These are phyloP conservation scores for Ptilorrhoa leucosticta DNA, from an alignment of 2,113 vertebrate genomes.

Conservation along the genomic window DNA sequence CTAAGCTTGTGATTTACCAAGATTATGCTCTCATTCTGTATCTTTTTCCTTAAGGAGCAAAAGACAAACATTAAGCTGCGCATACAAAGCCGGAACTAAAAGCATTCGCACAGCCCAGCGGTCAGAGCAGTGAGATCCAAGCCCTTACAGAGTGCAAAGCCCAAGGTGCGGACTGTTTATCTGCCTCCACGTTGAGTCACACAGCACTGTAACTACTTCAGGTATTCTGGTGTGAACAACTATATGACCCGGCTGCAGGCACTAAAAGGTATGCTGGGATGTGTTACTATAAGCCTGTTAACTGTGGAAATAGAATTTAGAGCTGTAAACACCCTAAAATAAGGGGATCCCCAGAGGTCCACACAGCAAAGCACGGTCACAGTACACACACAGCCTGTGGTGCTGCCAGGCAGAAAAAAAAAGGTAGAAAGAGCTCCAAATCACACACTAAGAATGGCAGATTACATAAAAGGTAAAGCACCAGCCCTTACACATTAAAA, in stretches of 20 bases:
- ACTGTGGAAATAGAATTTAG: rapidly evolving
- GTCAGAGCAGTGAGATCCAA: rapidly evolving
- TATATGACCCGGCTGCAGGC: rapidly evolving
- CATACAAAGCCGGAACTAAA: background rate
- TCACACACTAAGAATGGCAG: rapidly evolving
- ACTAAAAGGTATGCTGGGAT: rapidly evolving
- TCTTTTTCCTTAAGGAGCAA: rapidly evolving
- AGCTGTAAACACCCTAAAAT: rapidly evolving
- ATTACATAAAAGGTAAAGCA: rapidly evolving
- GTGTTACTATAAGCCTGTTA: rapidly evolving
- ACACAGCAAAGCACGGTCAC: rapidly evolving
- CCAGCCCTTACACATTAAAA: rapidly evolving
- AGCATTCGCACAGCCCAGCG: rapidly evolving
- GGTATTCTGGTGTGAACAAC: too few relatives aligned
- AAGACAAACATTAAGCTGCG: background rate
- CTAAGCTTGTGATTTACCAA: background rate
- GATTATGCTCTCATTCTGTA: background rate
- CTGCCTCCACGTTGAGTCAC: rapidly evolving
- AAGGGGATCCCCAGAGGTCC: rapidly evolving
- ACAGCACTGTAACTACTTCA: too few relatives aligned
- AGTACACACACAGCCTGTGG: rapidly evolving
- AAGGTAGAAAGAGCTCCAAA: background rate
- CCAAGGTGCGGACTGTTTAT: rapidly evolving
- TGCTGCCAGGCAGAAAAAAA: background rate
- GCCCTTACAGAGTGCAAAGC: background rate